Conservation (phyloP, 1,140 invertebrate species). For the Papilio polytes region DNA sequence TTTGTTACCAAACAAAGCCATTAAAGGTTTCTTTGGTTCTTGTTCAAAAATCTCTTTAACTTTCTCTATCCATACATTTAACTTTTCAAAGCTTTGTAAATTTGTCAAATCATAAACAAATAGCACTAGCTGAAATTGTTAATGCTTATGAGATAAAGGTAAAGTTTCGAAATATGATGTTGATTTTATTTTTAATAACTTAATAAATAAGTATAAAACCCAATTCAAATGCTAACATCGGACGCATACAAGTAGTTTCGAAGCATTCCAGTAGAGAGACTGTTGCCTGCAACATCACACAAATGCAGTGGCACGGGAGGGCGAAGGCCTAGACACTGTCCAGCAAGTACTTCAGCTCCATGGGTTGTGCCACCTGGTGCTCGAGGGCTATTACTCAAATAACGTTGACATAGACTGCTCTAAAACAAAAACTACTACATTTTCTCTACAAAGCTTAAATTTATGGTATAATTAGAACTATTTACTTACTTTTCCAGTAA, state of each 20-base stretch:
- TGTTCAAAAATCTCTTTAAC: conserved; percentile 85
- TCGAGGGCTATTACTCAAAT: conserved; percentile 56
- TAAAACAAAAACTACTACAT: conserved; percentile 59
- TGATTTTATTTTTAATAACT: conserved; percentile 4
- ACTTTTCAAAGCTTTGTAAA: conserved; percentile 90
- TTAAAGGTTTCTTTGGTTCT: conserved; percentile 85
- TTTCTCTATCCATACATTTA: conserved; percentile 89
- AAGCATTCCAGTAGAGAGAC: conserved; percentile 90
- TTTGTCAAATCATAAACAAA: conserved; percentile 96
- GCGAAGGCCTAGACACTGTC: conserved; percentile 86
- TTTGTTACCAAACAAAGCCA: conserved; percentile 94
- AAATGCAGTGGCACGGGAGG: conserved; percentile 86
- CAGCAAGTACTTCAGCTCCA: conserved; percentile 91
- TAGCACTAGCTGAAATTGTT: conserved; percentile 88
- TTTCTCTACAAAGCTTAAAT: conserved; percentile 22
- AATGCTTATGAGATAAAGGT: neutral
- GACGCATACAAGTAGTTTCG: conserved; percentile 92
- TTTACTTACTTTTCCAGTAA: conserved; percentile 88
- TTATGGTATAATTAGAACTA: conserved; percentile 43
- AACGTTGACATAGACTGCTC: conserved; percentile 86
- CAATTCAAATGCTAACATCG: conserved; percentile 85
- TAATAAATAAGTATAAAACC: conserved; percentile 15
- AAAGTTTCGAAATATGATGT: neutral
- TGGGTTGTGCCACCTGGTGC: conserved; percentile 85
- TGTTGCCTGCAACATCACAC: conserved; percentile 93